Conservation (phyloP, 2,888 invertebrate species). For the Phoenoteleia sp. region DNA sequence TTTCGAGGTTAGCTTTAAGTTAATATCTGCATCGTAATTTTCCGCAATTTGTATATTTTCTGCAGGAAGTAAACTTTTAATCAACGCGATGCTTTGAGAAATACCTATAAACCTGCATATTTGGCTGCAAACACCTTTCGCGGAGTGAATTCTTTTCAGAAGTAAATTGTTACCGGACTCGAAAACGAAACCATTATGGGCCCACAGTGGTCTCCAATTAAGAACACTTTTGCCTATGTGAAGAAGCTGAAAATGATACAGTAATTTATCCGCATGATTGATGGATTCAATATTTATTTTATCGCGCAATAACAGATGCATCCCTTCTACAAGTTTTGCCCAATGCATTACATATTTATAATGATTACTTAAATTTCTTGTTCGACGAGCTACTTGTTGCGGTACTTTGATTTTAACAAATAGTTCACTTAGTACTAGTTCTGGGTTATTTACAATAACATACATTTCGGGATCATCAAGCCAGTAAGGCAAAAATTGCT, state of each 20-base stretch:
- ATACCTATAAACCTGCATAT: constrained; percentile 17
- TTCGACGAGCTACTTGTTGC: constrained; percentile 17
- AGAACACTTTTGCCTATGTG: too few species aligned
- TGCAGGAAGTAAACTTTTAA: neutral
- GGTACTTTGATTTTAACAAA: neutral
- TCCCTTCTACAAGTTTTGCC: constrained; percentile 36
- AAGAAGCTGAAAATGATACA: constrained; percentile 10
- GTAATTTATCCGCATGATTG: constrained; percentile 30
- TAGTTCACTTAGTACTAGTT: neutral
- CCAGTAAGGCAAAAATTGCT: too few species aligned
- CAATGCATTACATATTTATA: constrained; percentile 14
- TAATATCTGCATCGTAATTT: neutral
- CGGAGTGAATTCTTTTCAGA: neutral
- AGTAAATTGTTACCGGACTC: neutral
- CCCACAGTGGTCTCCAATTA: too few species aligned
- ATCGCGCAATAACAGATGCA: constrained; percentile 19
- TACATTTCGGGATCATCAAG: neutral
- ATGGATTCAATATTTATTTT: constrained; percentile 32
- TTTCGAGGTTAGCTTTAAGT: neutral
- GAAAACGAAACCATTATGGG: too few species aligned
- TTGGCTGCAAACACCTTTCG: neutral
- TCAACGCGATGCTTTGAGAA: neutral
- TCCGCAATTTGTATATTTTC: neutral
- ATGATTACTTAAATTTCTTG: constrained; percentile 14
- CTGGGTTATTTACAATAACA: neutral